A percentile compares a stretch with the other conserved stretches of the same genome.
phyloP scores from a whole-genome alignment of 1,140 invertebrate genomes.

The Magallana ariakensis region DNA sequence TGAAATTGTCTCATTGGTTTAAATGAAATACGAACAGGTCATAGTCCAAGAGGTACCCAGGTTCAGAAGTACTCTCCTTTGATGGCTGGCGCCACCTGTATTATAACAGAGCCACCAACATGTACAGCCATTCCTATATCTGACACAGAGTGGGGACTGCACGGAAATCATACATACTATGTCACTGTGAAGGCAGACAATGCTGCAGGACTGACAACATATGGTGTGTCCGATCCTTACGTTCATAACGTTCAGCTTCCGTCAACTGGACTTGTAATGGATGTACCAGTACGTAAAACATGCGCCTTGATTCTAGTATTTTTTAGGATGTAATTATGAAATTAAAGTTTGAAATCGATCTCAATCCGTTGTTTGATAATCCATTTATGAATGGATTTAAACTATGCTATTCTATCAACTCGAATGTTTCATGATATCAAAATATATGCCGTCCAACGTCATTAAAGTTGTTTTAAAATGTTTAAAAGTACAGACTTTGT shows the following conservation, averaged over 20 bases:
- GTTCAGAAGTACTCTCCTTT: conserved; percentile 40
- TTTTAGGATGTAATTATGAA: too few relatives aligned
- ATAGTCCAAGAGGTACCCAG: conserved; percentile 24
- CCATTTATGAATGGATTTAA: too few relatives aligned
- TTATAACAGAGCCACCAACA: conserved; percentile 21
- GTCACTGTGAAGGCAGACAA: conserved; percentile 55
- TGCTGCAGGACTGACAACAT: conserved; percentile 37
- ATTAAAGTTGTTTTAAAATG: too few relatives aligned
- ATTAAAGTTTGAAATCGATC: too few relatives aligned
- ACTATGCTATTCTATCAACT: too few relatives aligned
- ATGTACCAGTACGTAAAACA: conserved; percentile 19
- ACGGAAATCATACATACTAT: conserved; percentile 53
- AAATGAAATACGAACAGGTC: background rate
- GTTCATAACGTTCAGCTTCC: conserved; percentile 52
- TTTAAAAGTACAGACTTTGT: too few relatives aligned
- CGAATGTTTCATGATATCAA: too few relatives aligned
- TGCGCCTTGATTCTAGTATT: too few relatives aligned
- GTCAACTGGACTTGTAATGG: conserved; percentile 48
- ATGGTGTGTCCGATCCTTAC: conserved; percentile 49
- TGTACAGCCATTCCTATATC: conserved; percentile 45
- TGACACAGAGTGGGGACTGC: conserved; percentile 52
- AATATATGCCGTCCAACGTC: too few relatives aligned
- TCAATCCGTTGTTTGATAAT: too few relatives aligned
- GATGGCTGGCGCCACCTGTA: conserved; percentile 28
- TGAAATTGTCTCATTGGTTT: background rate